Base-by-base conservation (phyloP, 2,113 vertebrate genomes). In the Leptodactylus fuscus region DNA sequence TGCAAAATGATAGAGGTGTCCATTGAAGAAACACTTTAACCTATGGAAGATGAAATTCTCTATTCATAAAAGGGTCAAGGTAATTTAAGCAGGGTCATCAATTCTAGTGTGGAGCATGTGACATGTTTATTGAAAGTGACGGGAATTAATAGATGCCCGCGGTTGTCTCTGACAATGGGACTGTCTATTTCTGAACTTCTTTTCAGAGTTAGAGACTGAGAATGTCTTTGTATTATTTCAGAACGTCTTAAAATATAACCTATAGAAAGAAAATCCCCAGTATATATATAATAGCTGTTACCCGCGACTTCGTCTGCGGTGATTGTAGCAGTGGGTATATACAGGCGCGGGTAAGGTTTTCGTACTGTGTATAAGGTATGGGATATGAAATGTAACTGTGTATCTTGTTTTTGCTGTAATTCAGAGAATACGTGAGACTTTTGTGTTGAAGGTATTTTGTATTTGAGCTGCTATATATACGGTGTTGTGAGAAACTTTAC, bases 31-130 rank as follows among this genome's bases (percentile, higher is more conserved):
- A 36, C 24, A 71, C 67, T 82, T 71, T 71, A 73, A 82, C 81
- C 81, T 51, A 38, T 22, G 8, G 81, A 18, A 82, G 32, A 34
- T 77, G 41, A 78, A 77, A 85, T 78, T 76, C 83, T 49, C 7
- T 78, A 85, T 78, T 78, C 46, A 46, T 49, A 85, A 78, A 77
- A 24, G 69, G 74, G 83, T 85, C 60, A 53, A 67, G 29, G 44
- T 85, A 78, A 78, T 85, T 85, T 78, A 58, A 4, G 46, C 60
- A 69, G 60, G 74, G 70, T 85, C 29, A 69, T 78, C n/a, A 58
- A 41, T 78, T 78, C 29, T 69, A n/a, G 29, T 48, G 34, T 41
- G 20, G 32, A 29, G 32, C n/a, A 41, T 18, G 48, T 60, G 62
- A 12, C 65, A 69, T 60, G 69, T 74, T 83, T 83, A 74, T 74